phyloP scores from a whole-genome alignment of 2,113 vertebrate genomes.

The Spea bombifrons region DNA sequence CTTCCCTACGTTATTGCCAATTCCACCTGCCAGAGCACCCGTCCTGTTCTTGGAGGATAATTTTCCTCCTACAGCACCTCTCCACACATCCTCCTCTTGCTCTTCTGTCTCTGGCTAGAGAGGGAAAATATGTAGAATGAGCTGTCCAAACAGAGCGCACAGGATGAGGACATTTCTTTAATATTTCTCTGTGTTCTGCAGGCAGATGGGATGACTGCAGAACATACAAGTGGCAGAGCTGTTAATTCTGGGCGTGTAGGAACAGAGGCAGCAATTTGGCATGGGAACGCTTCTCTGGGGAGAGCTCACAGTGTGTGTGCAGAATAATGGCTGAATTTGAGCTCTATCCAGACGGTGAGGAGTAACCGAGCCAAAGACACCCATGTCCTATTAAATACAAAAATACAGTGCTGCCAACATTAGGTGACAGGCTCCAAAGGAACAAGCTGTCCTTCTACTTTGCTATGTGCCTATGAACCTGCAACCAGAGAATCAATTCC shows the following conservation, averaged over 20 bases:
- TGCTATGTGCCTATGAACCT: no score
- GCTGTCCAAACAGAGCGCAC: slow-evolving; percentile 22
- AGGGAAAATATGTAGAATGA: background rate
- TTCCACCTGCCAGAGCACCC: no score
- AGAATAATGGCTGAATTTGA: slow-evolving; percentile 1
- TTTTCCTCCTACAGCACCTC: background rate
- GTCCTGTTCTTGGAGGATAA: no score
- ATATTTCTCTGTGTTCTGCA: slow-evolving; percentile 16
- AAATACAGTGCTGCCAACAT: background rate
- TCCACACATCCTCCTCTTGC: background rate
- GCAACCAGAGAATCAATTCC: no score
- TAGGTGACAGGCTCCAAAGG: background rate
- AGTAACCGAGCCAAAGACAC: background rate
- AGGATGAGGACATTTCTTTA: slow-evolving; percentile 17
- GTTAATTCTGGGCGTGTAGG: slow-evolving; percentile 14
- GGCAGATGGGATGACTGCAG: slow-evolving; percentile 30
- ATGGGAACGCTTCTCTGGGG: background rate
- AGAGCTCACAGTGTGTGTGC: slow-evolving; percentile 5
- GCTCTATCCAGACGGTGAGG: background rate
- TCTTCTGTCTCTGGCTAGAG: no score
- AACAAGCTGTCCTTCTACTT: background rate
- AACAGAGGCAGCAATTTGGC: slow-evolving; percentile 20
- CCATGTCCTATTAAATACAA: background rate
- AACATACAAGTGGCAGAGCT: slow-evolving; percentile 31
- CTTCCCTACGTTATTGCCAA: no score